Conservation (phyloP, 1,140 invertebrate species). For the Aphidius gifuensis region DNA sequence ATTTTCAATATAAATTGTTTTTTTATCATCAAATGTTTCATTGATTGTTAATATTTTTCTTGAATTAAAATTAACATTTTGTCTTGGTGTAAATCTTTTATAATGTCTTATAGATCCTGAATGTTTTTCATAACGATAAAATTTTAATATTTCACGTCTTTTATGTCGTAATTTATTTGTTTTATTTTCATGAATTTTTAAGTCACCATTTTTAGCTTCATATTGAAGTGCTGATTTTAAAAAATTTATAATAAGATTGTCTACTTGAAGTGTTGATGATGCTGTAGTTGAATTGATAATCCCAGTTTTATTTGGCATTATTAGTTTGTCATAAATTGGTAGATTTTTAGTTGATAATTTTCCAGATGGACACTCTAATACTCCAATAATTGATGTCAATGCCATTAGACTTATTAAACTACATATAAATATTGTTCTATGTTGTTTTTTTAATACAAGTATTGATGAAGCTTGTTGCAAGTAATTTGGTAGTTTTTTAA, state of each 20-base stretch:
- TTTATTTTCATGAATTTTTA: neutral
- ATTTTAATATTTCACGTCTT: slow-evolving; percentile 36
- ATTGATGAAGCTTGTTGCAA: slow-evolving; percentile 70
- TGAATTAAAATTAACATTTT: slow-evolving; percentile 16
- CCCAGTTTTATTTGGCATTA: neutral
- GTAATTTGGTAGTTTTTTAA: slow-evolving; percentile 62
- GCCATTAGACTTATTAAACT: slow-evolving; percentile 77
- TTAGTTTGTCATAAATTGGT: slow-evolving; percentile 16
- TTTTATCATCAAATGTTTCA: slow-evolving; percentile 7
- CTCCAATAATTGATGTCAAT: slow-evolving; percentile 48
- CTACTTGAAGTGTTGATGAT: slow-evolving; percentile 20
- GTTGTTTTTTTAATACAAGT: slow-evolving; percentile 67
- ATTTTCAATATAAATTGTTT: neutral
- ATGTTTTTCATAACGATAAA: slow-evolving; percentile 35
- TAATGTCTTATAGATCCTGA: slow-evolving; percentile 32
- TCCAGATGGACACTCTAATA: slow-evolving; percentile 39
- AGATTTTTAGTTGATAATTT: neutral
- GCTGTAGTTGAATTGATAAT: neutral
- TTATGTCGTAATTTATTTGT: slow-evolving; percentile 17
- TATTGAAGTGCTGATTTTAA: slow-evolving; percentile 38
- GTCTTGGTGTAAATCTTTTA: slow-evolving; percentile 24
- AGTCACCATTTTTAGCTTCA: slow-evolving; percentile 11
- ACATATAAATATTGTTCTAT: slow-evolving; percentile 76
- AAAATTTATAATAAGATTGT: slow-evolving; percentile 44
- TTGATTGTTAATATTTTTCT: slow-evolving; percentile 35